These are phyloP conservation scores for Agonum fuliginosum DNA, from an alignment of 2,888 invertebrate species.

Conservation along the genomic window DNA sequence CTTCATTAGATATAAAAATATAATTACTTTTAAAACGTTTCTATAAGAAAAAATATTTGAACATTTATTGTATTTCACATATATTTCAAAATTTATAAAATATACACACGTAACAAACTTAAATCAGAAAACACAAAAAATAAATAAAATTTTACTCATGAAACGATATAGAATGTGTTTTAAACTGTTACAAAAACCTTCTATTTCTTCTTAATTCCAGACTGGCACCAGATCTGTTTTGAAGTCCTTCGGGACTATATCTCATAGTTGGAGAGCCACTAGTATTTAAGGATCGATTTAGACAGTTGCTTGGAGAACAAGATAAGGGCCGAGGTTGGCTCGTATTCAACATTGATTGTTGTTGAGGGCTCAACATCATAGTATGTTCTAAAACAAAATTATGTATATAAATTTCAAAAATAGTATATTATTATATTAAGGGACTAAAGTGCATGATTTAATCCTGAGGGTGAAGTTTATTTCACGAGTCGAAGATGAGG, in stretches of 20 bases:
- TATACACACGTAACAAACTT: conserved; percentile 10
- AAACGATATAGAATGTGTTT: conserved; percentile 15
- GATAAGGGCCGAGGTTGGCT: background rate
- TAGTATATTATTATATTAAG: no score
- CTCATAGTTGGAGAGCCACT: conserved; percentile 33
- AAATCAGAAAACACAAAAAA: conserved; percentile 31
- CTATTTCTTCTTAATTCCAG: conserved; percentile 69
- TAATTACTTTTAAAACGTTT: background rate
- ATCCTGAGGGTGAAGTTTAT: no score
- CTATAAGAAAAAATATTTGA: background rate
- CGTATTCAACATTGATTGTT: background rate
- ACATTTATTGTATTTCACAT: conserved; percentile 8
- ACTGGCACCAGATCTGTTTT: conserved; percentile 62
- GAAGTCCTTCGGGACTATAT: conserved; percentile 37
- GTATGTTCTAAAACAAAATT: conserved; percentile 29
- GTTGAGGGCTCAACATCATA: conserved; percentile 16
- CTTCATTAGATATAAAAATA: background rate
- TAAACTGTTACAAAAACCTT: conserved; percentile 66
- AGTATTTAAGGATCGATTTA: background rate
- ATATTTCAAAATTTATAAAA: conserved; percentile 18
- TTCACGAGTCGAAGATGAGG: no score
- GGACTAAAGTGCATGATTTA: no score
- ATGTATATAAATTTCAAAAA: background rate
- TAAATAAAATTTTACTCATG: conserved; percentile 36
- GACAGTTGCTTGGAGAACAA: conserved; percentile 11